phyloP scores from a whole-genome alignment of 2,797 vertebrate species.

The Cottoperca gobio region DNA sequence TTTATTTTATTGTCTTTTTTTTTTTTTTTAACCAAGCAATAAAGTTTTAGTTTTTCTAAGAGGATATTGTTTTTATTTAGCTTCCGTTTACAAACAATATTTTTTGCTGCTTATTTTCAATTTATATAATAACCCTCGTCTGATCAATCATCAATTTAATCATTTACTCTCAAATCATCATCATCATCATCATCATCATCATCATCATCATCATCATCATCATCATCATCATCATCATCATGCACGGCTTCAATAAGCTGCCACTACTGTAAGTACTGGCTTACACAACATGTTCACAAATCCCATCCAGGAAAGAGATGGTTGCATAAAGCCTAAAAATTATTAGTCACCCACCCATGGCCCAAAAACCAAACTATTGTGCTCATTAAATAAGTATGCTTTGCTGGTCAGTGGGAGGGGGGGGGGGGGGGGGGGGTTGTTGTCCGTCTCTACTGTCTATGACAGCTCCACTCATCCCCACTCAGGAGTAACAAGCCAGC shows the following conservation, averaged over 20 bases:
- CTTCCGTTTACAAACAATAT: too few relatives aligned
- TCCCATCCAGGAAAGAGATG: conserved; percentile 36
- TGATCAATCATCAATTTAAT: conserved; percentile 14
- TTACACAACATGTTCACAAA: conserved; percentile 48
- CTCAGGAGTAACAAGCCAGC: not conserved
- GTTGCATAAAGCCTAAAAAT: conserved; percentile 52
- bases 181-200: conserved; percentile 16
- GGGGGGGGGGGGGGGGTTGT: not conserved
- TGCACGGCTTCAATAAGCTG: conserved; percentile 30
- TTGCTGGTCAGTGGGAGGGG: conserved; percentile 28
- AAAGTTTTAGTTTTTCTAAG: too few relatives aligned
- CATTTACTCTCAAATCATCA: conserved; percentile 22
- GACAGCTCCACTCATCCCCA: conserved; percentile 11
- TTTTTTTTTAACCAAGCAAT: too few relatives aligned
- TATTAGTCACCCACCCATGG: conserved; percentile 45
- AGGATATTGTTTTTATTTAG: too few relatives aligned
- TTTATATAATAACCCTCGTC: not conserved
- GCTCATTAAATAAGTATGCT: conserved; percentile 55
- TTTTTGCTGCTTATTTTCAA: too few relatives aligned
- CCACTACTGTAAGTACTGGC: conserved; percentile 4
- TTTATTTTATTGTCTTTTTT: too few relatives aligned
- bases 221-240: conserved; percentile 17
- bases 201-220: conserved; percentile 19
- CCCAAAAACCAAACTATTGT: conserved; percentile 32
- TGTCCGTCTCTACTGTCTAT: not conserved